Evolutionary conservation across 2,113 vertebrate genomes (phyloP).

Genomic region (Poeciliopsis prolifica): DNA sequence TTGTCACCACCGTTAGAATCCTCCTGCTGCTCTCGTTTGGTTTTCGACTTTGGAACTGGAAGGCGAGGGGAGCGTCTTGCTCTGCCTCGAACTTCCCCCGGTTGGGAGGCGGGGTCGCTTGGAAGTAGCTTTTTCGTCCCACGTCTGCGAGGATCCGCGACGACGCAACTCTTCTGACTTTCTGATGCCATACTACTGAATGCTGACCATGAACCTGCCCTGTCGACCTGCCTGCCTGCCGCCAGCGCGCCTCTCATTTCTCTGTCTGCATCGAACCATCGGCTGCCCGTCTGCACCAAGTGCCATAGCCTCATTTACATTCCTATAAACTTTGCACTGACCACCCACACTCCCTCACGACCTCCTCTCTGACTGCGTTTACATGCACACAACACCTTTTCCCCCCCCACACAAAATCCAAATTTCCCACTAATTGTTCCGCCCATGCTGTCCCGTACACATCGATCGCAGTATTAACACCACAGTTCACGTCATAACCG

Average conservation of each 20-base stretch:
- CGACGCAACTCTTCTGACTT: slow-evolving; percentile 23
- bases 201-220: slow-evolving; percentile 79
- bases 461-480: slow-evolving; percentile 18
- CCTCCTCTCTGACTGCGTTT: slow-evolving; percentile 53
- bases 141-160: slow-evolving; percentile 20
- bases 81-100: slow-evolving; percentile 41
- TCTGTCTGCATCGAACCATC: slow-evolving; percentile 44
- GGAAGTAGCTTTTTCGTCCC: slow-evolving; percentile 36
- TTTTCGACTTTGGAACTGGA: slow-evolving; percentile 47
- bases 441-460: neutral
- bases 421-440: neutral
- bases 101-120: slow-evolving; percentile 9
- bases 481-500: slow-evolving; percentile 44
- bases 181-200: slow-evolving; percentile 83
- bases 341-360: slow-evolving; percentile 51
- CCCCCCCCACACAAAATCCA: neutral
- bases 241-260: slow-evolving; percentile 49
- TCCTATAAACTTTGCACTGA: slow-evolving; percentile 79
- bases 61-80: slow-evolving; percentile 66
- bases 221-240: slow-evolving; percentile 60
- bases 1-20: neutral
- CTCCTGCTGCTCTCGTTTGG: slow-evolving; percentile 35
- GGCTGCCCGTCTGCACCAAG: slow-evolving; percentile 79
- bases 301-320: slow-evolving; percentile 80
- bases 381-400: slow-evolving; percentile 47